phyloP scores from a whole-genome alignment of 2,888 invertebrate genomes.

The Myathropa florea region DNA sequence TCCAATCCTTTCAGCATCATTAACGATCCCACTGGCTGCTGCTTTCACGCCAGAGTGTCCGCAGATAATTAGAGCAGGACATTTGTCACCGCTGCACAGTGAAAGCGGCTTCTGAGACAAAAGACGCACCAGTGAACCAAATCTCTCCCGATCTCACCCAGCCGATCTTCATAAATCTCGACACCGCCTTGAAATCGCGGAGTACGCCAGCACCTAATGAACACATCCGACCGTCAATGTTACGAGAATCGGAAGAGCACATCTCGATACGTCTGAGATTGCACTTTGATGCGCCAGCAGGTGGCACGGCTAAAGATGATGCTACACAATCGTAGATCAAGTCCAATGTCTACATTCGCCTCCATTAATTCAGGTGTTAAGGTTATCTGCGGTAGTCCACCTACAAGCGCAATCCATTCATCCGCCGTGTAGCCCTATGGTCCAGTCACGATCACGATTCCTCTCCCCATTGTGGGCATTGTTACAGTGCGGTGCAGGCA shows the following conservation, averaged over 20 bases:
- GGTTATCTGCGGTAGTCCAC: constrained; percentile 62
- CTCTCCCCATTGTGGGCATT: not conserved
- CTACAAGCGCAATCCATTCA: constrained; percentile 58
- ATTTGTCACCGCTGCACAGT: not conserved
- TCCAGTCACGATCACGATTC: constrained; percentile 66
- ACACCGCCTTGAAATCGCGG: not conserved
- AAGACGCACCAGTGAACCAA: too few relatives aligned
- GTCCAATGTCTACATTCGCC: constrained; percentile 55
- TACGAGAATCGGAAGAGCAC: not conserved
- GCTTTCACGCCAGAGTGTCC: not conserved
- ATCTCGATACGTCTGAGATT: not conserved
- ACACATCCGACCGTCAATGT: not conserved
- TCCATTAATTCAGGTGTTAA: constrained; percentile 60
- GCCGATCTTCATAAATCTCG: not conserved
- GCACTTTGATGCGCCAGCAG: not conserved
- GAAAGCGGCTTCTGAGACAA: not conserved
- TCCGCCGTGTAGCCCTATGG: constrained; percentile 16
- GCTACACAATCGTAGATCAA: constrained; percentile 12
- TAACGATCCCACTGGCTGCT: not conserved
- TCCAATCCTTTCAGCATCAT: not conserved
- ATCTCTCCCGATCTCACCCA: too few relatives aligned
- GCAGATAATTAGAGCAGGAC: not conserved
- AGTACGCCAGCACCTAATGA: not conserved
- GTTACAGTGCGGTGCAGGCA: not conserved
- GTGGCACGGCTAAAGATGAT: constrained; percentile 10